Conservation (phyloP, 2,797 vertebrate species). For the Gobionotothen gibberifrons region DNA sequence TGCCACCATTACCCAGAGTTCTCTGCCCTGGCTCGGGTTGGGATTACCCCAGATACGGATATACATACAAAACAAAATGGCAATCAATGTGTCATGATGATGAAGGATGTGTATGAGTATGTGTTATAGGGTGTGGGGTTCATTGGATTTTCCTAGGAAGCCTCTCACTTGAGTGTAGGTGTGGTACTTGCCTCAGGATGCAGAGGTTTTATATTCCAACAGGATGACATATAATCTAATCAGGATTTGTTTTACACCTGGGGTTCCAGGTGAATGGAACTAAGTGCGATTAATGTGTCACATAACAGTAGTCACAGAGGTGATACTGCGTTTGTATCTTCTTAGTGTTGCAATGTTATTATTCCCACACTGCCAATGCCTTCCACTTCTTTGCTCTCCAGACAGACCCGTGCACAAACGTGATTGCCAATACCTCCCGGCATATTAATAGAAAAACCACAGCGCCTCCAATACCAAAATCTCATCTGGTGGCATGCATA, state of each 20-base stretch:
- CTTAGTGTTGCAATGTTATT: neutral
- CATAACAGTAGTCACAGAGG: slow-evolving; percentile 29
- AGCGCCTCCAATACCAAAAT: too few relatives aligned
- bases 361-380: too few relatives aligned
- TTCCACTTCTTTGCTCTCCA: too few relatives aligned
- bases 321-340: slow-evolving; percentile 12
- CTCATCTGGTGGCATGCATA: too few relatives aligned
- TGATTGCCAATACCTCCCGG: too few relatives aligned
- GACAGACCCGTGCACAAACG: too few relatives aligned
- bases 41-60: slow-evolving; percentile 31
- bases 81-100: slow-evolving; percentile 26
- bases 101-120: slow-evolving; percentile 3
- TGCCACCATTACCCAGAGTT: slow-evolving; percentile 52
- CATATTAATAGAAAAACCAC: too few relatives aligned
- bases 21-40: neutral
- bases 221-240: slow-evolving; percentile 48
- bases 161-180: slow-evolving; percentile 12
- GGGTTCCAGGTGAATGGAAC: slow-evolving; percentile 54
- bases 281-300: slow-evolving; percentile 53
- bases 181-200: slow-evolving; percentile 27
- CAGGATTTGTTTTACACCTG: slow-evolving; percentile 52
- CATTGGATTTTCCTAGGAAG: slow-evolving; percentile 16
- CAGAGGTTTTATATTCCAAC: slow-evolving; percentile 48
- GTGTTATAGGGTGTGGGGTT: neutral
- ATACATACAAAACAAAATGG: slow-evolving; percentile 36